Percentiles rank a stretch among this genome's conserved stretches.
phyloP scores from a whole-genome alignment of 2,888 invertebrate species.

The Agriotes lineatus region DNA sequence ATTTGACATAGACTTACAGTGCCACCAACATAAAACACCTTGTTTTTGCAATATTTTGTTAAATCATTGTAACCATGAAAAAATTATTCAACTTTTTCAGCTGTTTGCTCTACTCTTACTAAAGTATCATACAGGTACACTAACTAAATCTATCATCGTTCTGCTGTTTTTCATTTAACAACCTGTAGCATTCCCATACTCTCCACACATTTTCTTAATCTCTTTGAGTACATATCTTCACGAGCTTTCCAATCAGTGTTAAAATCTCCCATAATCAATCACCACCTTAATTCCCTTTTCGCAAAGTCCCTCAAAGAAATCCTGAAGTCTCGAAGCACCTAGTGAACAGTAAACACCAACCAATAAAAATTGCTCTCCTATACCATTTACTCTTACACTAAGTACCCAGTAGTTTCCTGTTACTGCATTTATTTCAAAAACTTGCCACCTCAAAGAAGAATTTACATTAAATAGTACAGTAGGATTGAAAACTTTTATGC shows the following conservation, averaged over 20 bases:
- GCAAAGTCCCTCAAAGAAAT: not conserved
- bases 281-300: not conserved
- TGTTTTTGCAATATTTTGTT: no score
- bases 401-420: not conserved
- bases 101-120: no score
- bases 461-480: no score
- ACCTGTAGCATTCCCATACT: not conserved
- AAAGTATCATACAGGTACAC: no score
- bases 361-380: not conserved
- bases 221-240: not conserved
- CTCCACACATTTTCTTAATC: not conserved
- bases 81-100: no score
- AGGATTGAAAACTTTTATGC: no score
- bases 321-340: not conserved
- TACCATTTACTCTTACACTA: not conserved
- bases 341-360: not conserved
- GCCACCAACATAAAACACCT: no score
- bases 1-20: no score
- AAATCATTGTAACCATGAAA: no score
- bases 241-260: not conserved
- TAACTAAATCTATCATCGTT: not conserved
- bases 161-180: not conserved
- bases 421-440: not conserved
- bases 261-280: not conserved
- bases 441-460: no score